Conservation (phyloP, 2,888 invertebrate species). For the Orchesellides sinensis region DNA sequence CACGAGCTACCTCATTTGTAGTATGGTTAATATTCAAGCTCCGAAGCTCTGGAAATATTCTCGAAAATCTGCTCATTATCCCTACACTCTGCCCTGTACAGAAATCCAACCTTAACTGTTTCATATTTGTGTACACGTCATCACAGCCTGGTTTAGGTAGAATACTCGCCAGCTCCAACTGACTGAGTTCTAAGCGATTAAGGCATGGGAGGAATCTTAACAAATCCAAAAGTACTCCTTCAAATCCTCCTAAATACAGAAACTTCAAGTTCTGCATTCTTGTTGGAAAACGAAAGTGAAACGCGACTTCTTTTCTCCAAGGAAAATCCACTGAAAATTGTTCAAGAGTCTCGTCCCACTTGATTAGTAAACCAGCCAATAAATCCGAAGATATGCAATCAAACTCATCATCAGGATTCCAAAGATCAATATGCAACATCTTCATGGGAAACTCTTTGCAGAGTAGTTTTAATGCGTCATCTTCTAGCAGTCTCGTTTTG, state of each 20-base stretch:
- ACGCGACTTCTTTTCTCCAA: constrained; percentile 48
- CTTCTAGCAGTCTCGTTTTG: constrained; percentile 44
- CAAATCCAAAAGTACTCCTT: constrained; percentile 25
- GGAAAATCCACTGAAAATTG: constrained; percentile 54
- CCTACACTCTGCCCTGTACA: constrained; percentile 51
- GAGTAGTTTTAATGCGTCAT: constrained; percentile 21
- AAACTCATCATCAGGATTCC: constrained; percentile 32
- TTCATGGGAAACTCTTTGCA: constrained; percentile 41
- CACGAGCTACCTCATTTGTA: constrained; percentile 41
- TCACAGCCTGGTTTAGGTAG: constrained; percentile 14
- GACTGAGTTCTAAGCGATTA: constrained; percentile 40
- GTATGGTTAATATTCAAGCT: constrained; percentile 49
- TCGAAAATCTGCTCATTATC: constrained; percentile 39
- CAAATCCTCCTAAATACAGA: constrained; percentile 48
- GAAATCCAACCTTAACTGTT: constrained; percentile 43
- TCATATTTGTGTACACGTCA: constrained; percentile 31
- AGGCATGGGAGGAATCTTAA: constrained; percentile 25
- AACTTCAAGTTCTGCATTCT: constrained; percentile 37
- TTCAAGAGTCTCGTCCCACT: constrained; percentile 20
- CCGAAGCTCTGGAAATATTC: constrained; percentile 47
- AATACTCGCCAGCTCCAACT: constrained; percentile 32
- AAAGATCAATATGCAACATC: constrained; percentile 40
- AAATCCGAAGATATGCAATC: constrained; percentile 21
- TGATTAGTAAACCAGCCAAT: constrained; percentile 17
- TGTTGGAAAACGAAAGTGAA: constrained; percentile 45